Base-by-base conservation (phyloP, 2,797 vertebrate genomes). In the Zalophus californianus region DNA sequence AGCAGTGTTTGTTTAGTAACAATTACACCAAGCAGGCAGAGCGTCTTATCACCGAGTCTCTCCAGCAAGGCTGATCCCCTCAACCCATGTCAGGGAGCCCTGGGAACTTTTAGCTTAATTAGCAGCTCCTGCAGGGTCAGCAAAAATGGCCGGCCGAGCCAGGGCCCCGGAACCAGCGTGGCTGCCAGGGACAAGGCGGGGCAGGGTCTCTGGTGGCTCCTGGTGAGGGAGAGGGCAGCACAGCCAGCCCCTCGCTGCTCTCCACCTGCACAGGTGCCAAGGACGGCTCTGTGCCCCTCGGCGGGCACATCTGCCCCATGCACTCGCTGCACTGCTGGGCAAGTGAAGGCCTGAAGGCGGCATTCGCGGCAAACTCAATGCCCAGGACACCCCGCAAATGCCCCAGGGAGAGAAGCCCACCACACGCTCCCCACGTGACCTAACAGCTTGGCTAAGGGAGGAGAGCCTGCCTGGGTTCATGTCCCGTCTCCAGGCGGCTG, bases 21-120 rank as follows among this genome's bases (percentile, higher is more conserved):
- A 94, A 73, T 85, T 89, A 96, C 97, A 94, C 73, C n/a, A 93
- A 96, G 97, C 79, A 21, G 21, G 66, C 21, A 2, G 77, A 79
- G 87, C 2, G 10, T 15, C 88, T 38, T 52, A 7, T 50, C 23
- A 1, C 77, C 21, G n/a, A 60, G 1, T 32, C 54, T 62, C n/a
- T 60, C 84, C 93, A 25, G 93, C 8, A 0, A 4, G 1, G 52
- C 90, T 2, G 62, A 92, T 90, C 93, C 87, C 83, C 88, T 92
- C 88, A 32, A 80, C 92, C 18, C 95, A 90, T 41, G 97, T 86
- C 94, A 87, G 95, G 97, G 97, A 94, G 95, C 97, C 83, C 96
- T 95, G 96, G 97, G 96, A 97, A 79, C 97, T 50, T 92, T 95
- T 62, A 95, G 97, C 95, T 96, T 94, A 90, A 96, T 94, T 72